Conservation (phyloP, 2,113 vertebrate genomes). For the Synodontis membranacea region DNA sequence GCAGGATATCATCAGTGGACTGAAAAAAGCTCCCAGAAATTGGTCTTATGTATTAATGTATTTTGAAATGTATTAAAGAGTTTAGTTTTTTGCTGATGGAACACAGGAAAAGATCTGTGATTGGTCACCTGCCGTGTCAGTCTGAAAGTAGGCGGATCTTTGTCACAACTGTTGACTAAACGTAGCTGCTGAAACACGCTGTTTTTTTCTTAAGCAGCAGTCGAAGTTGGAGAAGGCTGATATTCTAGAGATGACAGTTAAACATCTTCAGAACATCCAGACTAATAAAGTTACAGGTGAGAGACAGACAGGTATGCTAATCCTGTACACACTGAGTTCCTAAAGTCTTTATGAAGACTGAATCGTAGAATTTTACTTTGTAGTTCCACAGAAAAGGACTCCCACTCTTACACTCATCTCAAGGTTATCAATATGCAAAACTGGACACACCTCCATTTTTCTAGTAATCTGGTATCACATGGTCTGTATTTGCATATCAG, state of each 20-base stretch:
- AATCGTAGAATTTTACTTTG: background rate
- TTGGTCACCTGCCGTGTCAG: background rate
- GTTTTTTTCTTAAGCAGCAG: slow-evolving; percentile 72
- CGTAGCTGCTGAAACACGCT: background rate
- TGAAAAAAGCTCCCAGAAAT: background rate
- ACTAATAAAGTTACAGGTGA: slow-evolving; percentile 77
- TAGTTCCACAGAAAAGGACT: background rate
- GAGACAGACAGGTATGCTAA: slow-evolving; percentile 30
- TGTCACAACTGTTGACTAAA: background rate
- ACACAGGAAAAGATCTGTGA: background rate
- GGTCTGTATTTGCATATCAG: background rate
- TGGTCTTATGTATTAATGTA: no score
- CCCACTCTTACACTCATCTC: background rate
- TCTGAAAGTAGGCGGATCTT: background rate
- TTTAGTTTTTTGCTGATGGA: background rate
- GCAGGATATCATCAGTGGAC: background rate
- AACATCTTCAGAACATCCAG: slow-evolving; percentile 88
- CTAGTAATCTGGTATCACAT: background rate
- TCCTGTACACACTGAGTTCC: background rate
- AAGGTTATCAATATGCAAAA: background rate
- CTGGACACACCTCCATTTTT: background rate
- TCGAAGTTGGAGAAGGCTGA: slow-evolving; percentile 90
- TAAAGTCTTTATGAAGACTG: slow-evolving; percentile 25
- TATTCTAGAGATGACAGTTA: slow-evolving; percentile 91
- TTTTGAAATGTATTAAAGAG: background rate